phyloP scores from a whole-genome alignment of 1,140 invertebrate species.

The Ridgeia piscesae region DNA sequence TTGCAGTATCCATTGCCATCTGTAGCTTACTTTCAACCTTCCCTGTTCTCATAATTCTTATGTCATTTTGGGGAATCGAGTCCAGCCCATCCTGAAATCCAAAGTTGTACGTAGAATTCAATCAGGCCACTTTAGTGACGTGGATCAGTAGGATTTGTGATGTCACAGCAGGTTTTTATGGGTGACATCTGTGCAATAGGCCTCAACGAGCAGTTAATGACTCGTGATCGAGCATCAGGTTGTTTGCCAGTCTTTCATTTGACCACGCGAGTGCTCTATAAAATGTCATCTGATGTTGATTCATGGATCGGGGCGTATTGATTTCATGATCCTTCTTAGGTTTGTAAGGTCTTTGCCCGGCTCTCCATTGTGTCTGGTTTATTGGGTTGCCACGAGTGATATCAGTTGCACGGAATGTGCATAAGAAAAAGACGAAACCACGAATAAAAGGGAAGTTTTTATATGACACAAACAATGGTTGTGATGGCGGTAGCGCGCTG shows the following conservation, averaged over 20 bases:
- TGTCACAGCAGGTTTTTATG: background rate
- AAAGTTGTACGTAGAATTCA: background rate
- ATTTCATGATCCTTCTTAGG: background rate
- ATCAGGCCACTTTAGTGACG: background rate
- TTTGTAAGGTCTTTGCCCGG: no score
- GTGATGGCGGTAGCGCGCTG: no score
- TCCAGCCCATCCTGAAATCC: background rate
- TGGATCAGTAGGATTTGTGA: background rate
- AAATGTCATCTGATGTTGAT: background rate
- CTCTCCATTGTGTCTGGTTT: no score
- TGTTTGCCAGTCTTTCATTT: background rate
- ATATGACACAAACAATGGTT: background rate
- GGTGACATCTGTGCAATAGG: background rate
- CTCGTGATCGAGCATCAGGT: background rate
- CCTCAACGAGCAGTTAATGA: background rate
- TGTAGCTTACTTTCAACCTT: background rate
- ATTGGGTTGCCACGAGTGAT: no score
- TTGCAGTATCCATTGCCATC: background rate
- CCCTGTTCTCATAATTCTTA: background rate
- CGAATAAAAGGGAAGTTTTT: background rate
- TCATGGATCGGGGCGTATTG: background rate
- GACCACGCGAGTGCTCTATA: background rate
- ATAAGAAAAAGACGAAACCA: no score
- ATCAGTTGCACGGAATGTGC: no score
- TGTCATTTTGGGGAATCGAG: background rate